A percentile compares a stretch with the other conserved stretches of the same genome.
phyloP scores from a whole-genome alignment of 2,888 invertebrate genomes.

The Fissipunctia ypsillon region DNA sequence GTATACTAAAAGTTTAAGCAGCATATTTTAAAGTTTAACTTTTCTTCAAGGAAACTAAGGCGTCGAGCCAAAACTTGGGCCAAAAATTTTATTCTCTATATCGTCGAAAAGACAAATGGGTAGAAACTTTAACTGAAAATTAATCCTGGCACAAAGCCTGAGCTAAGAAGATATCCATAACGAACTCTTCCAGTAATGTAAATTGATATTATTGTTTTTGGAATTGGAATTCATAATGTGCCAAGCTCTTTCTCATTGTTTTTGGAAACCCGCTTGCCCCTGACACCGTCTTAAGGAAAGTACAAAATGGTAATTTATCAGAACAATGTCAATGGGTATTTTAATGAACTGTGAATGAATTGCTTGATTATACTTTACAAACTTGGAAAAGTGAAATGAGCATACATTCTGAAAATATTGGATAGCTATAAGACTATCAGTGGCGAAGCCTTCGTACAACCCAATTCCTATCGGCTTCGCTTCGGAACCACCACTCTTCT shows the following conservation, averaged over 20 bases:
- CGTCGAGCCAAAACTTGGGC: conserved; percentile 44
- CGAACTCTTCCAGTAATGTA: conserved; percentile 17
- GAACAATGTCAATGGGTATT: conserved; percentile 1
- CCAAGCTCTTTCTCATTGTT: conserved; percentile 14
- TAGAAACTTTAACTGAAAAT: conserved; percentile 38
- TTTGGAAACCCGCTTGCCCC: conserved; percentile 13
- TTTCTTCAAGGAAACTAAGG: conserved; percentile 22
- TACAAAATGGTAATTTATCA: not conserved
- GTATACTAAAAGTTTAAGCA: conserved; percentile 14
- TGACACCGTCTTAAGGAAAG: conserved; percentile 4
- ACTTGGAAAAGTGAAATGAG: not conserved
- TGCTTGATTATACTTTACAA: not conserved
- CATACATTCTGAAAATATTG: not conserved
- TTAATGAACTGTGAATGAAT: conserved; percentile 1
- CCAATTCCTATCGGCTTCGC: too few relatives aligned
- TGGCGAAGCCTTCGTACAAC: too few relatives aligned
- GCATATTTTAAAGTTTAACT: conserved; percentile 48
- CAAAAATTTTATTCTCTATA: conserved; percentile 27
- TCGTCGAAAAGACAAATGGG: conserved; percentile 39
- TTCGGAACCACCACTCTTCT: too few relatives aligned
- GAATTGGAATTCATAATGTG: conserved; percentile 19
- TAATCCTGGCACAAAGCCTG: conserved; percentile 52
- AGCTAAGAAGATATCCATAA: conserved; percentile 12
- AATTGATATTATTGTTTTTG: conserved; percentile 10
- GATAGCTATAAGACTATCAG: not conserved